These are phyloP conservation scores for Penaeus japonicus DNA, from an alignment of 1,140 invertebrate genomes.

Conservation along the genomic window DNA sequence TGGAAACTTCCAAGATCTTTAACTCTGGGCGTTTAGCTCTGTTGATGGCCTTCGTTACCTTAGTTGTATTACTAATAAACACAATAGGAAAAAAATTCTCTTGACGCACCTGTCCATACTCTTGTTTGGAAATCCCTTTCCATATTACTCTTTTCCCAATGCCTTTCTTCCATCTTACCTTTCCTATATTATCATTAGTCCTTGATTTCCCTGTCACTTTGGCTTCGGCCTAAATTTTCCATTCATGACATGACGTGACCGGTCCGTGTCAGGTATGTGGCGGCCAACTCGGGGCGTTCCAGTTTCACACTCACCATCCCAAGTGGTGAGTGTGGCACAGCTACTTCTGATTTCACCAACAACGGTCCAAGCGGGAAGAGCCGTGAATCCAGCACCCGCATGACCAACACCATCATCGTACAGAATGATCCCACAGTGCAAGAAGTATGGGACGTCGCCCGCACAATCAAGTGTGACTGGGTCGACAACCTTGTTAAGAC, in stretches of 20 bases:
- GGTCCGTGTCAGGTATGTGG: conserved; percentile 52
- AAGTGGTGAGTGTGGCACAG: conserved; percentile 40
- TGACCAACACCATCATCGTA: conserved; percentile 59
- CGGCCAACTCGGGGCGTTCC: conserved; percentile 32
- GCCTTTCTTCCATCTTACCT: background rate
- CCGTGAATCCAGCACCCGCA: conserved; percentile 36
- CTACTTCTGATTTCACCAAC: conserved; percentile 16
- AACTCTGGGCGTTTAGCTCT: background rate
- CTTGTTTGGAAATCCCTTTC: background rate
- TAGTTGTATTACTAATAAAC: background rate
- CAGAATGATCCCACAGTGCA: conserved; percentile 58
- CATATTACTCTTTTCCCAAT: background rate
- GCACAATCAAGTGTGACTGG: conserved; percentile 71
- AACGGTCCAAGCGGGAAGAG: background rate
- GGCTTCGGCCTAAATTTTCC: background rate
- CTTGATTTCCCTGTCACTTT: background rate
- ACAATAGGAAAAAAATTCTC: background rate
- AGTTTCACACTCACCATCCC: conserved; percentile 42
- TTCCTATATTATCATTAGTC: background rate
- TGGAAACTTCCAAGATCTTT: background rate
- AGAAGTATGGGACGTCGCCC: conserved; percentile 70
- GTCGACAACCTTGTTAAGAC: conserved; percentile 65
- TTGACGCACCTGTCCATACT: too few relatives aligned
- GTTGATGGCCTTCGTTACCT: background rate
- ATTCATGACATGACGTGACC: conserved; percentile 44